Percentiles rank a stretch among this genome's conserved stretches.
Evolutionary conservation across 2,888 invertebrate species (phyloP).

Genomic region (Caenorhabditis panamensis): DNA sequence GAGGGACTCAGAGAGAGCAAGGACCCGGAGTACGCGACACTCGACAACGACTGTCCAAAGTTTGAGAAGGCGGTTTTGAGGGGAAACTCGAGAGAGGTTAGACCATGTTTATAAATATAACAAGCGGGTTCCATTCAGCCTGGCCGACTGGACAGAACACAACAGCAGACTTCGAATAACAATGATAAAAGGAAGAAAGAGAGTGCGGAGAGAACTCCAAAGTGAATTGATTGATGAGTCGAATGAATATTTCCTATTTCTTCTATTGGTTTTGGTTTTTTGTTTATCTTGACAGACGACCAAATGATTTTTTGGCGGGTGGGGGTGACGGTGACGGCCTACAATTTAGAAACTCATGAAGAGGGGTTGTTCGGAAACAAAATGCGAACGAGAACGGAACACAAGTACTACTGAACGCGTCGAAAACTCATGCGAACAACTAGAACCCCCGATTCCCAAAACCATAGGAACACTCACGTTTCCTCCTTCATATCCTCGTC

Average conservation of each 20-base stretch:
- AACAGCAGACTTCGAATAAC: background rate
- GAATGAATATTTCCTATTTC: background rate
- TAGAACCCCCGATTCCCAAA: background rate
- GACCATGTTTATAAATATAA: background rate
- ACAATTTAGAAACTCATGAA: too few species aligned
- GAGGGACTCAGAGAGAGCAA: constrained; percentile 3
- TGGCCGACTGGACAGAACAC: background rate
- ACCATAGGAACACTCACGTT: background rate
- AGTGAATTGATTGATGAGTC: background rate
- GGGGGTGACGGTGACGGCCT: too few species aligned
- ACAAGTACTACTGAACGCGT: too few species aligned
- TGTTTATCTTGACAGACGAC: too few species aligned
- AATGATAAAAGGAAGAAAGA: background rate
- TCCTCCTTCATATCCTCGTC: background rate
- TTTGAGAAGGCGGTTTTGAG: constrained; percentile 27
- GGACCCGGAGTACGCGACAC: constrained; percentile 31
- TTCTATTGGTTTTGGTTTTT: background rate
- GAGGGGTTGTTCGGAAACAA: too few species aligned
- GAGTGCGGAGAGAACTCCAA: background rate
- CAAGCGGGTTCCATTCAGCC: background rate
- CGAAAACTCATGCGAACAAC: too few species aligned
- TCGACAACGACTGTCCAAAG: constrained; percentile 16
- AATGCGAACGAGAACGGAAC: too few species aligned
- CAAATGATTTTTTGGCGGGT: too few species aligned
- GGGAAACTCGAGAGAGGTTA: constrained; percentile 13